phyloP scores from a whole-genome alignment of 2,113 vertebrate species.

The Erythrocercus mccallii region DNA sequence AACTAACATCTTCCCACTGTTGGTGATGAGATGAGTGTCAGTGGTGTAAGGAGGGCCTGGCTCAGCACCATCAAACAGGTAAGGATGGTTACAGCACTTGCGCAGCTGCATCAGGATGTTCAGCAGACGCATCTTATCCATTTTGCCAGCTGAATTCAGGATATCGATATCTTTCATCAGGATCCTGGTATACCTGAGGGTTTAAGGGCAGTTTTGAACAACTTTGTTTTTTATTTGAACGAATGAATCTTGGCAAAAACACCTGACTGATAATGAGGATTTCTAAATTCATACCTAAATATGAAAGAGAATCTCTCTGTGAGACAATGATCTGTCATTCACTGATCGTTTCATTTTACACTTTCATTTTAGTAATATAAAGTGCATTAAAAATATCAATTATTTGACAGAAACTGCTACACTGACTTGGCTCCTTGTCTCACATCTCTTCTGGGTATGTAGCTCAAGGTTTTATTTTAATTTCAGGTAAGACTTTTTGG shows the following conservation, averaged over 20 bases:
- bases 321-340: not conserved
- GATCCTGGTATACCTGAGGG: slow-evolving; percentile 86
- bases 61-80: slow-evolving; percentile 88
- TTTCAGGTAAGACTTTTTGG: not conserved
- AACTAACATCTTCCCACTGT: slow-evolving; percentile 89
- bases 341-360: not conserved
- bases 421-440: not conserved
- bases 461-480: not conserved
- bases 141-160: slow-evolving; percentile 88
- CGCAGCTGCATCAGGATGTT: slow-evolving; percentile 90
- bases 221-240: not conserved
- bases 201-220: slow-evolving; percentile 26
- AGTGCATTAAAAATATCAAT: not conserved
- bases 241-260: not conserved
- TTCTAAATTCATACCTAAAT: not conserved
- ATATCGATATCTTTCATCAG: slow-evolving; percentile 92
- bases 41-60: slow-evolving; percentile 89
- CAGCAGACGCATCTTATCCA: slow-evolving; percentile 90
- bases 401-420: not conserved
- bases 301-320: not conserved
- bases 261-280: not conserved
- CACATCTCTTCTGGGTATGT: not conserved
- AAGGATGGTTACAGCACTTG: slow-evolving; percentile 90
- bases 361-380: not conserved
- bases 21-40: slow-evolving; percentile 86